These are phyloP conservation scores for Alloscopus bannaensis DNA, from an alignment of 2,888 invertebrate species.

Conservation along the genomic window DNA sequence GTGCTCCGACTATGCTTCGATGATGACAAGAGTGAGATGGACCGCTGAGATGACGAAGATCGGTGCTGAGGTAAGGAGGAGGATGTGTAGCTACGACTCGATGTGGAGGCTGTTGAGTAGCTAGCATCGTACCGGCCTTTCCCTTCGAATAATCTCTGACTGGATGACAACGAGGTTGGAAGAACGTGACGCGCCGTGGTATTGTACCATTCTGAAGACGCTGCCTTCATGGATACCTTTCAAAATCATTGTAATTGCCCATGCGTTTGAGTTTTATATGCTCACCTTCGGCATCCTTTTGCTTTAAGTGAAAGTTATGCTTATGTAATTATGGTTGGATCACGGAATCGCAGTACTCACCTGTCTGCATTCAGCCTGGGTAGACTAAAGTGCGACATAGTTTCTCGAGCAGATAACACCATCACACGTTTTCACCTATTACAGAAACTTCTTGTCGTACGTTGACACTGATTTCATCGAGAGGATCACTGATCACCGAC, in stretches of 20 bases:
- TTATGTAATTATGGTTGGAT: too few species aligned
- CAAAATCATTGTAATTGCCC: background rate
- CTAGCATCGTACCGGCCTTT: background rate
- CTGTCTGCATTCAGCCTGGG: slow-evolving; percentile 52
- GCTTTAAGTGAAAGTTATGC: too few species aligned
- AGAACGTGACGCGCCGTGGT: slow-evolving; percentile 47
- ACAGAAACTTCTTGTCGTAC: background rate
- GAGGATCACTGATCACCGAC: too few species aligned
- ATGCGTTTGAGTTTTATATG: background rate
- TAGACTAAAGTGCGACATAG: slow-evolving; percentile 1
- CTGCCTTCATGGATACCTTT: slow-evolving; percentile 59
- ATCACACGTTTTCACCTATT: too few species aligned
- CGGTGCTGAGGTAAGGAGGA: background rate
- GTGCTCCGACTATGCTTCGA: background rate
- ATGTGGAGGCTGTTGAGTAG: slow-evolving; percentile 28
- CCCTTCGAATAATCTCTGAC: slow-evolving; percentile 18
- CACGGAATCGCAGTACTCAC: too few species aligned
- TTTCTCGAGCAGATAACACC: too few species aligned
- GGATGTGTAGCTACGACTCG: background rate
- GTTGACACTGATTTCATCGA: background rate
- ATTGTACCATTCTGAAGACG: slow-evolving; percentile 57
- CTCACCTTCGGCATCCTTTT: too few species aligned
- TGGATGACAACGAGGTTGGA: slow-evolving; percentile 25
- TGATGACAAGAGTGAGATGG: background rate
- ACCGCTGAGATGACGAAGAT: too few species aligned